A percentile compares a stretch with the other conserved stretches of the same genome.
Conservation (phyloP, 2,797 vertebrate species). For the Apodemus agrarius region DNA sequence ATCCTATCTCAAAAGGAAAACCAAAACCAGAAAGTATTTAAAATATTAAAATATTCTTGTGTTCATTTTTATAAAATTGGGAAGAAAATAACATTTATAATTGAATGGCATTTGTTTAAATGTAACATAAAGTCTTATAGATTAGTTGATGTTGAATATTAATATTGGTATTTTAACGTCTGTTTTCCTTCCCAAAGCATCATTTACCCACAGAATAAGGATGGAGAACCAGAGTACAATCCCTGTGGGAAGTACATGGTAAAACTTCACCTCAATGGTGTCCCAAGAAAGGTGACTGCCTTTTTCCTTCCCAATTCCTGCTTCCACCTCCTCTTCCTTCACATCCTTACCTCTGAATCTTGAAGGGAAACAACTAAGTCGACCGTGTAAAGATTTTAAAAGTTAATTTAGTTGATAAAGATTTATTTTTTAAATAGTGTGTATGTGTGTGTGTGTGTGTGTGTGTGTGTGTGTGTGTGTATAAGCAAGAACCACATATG, state of each 20-base stretch:
- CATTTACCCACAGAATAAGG: conserved; percentile 98
- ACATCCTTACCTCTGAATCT: conserved; percentile 6
- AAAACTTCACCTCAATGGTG: conserved; percentile 98
- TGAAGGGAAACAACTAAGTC: conserved; percentile 51
- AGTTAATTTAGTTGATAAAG: conserved; percentile 34
- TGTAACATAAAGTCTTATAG: not conserved
- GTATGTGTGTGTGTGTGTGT: not conserved
- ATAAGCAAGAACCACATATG: not conserved
- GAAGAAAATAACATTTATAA: conserved; percentile 41
- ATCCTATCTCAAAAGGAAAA: not conserved
- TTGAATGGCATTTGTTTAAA: conserved; percentile 36
- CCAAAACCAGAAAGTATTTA: not conserved
- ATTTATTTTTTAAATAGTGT: not conserved
- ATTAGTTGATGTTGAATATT: conserved; percentile 53
- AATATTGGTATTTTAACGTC: conserved; percentile 52
- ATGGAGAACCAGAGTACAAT: conserved; percentile 97
- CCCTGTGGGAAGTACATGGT: conserved; percentile 99
- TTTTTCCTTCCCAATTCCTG: not conserved
- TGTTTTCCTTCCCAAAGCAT: conserved; percentile 87
- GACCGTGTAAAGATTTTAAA: conserved; percentile 41
- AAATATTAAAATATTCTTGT: conserved; percentile 22
- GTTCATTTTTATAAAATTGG: conserved; percentile 61
- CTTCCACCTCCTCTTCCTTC: not conserved
- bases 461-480: not conserved
- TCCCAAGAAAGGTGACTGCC: conserved; percentile 95